Conservation (phyloP, 1,140 invertebrate genomes). For the Dryas iulia region DNA sequence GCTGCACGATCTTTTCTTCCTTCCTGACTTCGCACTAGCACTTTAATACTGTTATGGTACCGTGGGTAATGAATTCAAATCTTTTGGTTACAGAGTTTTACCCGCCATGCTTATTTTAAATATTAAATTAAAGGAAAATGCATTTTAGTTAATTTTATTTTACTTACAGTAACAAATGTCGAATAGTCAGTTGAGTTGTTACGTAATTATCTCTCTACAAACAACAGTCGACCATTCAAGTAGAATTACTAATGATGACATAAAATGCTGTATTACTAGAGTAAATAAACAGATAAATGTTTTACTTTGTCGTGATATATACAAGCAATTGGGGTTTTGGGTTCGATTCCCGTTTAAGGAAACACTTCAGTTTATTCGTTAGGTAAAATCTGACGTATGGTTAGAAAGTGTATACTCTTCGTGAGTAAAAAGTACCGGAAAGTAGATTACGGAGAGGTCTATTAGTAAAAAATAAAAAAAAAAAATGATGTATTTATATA, state of each 20-base stretch:
- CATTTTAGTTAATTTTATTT: too few relatives aligned
- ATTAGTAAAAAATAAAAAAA: too few relatives aligned
- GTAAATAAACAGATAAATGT: neutral
- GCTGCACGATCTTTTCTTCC: constrained; percentile 55
- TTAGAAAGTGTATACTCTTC: too few relatives aligned
- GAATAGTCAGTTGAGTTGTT: neutral
- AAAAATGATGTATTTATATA: too few relatives aligned
- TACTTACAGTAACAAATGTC: too few relatives aligned
- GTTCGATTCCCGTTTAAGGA: neutral
- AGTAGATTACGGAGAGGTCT: too few relatives aligned
- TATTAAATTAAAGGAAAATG: neutral
- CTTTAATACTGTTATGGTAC: constrained; percentile 41
- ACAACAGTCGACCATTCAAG: neutral
- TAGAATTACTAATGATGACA: neutral
- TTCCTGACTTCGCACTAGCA: constrained; percentile 55
- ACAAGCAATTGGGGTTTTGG: neutral
- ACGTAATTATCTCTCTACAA: neutral
- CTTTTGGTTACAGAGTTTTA: neutral
- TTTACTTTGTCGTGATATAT: neutral
- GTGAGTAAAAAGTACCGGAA: too few relatives aligned
- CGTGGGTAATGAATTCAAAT: neutral
- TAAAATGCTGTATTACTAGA: neutral
- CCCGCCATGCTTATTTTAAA: neutral
- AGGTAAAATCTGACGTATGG: too few relatives aligned
- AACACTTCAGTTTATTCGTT: too few relatives aligned